Evolutionary conservation across 2,888 invertebrate genomes (phyloP).

Genomic region (Drosophila cognata): DNA sequence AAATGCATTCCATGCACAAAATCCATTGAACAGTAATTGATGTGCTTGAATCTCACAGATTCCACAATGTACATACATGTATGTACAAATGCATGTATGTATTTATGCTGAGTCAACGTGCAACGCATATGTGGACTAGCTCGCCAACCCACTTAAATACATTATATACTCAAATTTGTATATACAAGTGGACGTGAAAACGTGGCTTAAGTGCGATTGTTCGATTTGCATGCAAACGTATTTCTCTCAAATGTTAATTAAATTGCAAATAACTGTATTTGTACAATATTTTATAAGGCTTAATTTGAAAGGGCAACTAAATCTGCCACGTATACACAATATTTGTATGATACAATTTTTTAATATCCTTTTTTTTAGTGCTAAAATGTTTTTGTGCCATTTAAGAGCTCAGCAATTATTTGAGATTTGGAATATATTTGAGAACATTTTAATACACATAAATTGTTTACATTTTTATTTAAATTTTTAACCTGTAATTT

Average conservation of each 20-base stretch:
- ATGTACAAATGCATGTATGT: background rate
- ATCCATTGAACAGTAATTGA: conserved; percentile 36
- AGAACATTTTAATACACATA: background rate
- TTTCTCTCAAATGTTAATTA: background rate
- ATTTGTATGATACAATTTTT: background rate
- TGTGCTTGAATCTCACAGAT: conserved; percentile 23
- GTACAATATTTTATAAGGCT: background rate
- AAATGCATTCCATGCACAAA: conserved; percentile 14
- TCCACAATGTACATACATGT: background rate
- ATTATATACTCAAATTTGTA: background rate
- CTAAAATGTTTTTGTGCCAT: background rate
- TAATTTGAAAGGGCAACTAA: background rate
- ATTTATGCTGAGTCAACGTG: conserved; percentile 2
- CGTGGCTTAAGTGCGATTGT: conserved; percentile 20
- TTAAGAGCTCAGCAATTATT: background rate
- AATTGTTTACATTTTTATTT: background rate
- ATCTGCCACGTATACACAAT: background rate
- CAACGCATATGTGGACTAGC: background rate
- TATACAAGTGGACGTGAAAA: background rate
- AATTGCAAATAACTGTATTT: background rate
- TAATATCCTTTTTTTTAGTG: background rate
- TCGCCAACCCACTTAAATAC: background rate
- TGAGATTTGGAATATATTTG: background rate
- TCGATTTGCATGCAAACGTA: conserved; percentile 1
- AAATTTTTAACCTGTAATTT: background rate